These are phyloP conservation scores for Herminia tarsipennalis DNA, from an alignment of 2,888 invertebrate species.

Conservation along the genomic window DNA sequence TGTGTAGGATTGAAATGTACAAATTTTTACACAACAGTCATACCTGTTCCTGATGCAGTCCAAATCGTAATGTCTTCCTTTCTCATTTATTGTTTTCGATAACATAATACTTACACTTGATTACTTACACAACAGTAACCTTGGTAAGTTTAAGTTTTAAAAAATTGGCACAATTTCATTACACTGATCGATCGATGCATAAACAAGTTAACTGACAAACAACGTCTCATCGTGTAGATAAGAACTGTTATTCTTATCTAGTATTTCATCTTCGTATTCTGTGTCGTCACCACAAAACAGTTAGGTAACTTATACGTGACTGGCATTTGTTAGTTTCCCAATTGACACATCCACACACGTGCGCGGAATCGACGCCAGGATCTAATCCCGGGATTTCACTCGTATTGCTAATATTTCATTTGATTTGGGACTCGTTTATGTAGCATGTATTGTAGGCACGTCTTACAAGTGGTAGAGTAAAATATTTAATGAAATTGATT, in stretches of 20 bases:
- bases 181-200: too few relatives aligned
- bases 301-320: slow-evolving; percentile 78
- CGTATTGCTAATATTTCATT: slow-evolving; percentile 43
- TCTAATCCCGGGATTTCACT: slow-evolving; percentile 42
- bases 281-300: slow-evolving; percentile 64
- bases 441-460: not conserved
- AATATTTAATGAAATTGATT: slow-evolving; percentile 2
- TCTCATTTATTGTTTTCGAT: too few relatives aligned
- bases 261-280: slow-evolving; percentile 50
- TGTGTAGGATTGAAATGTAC: too few relatives aligned
- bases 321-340: slow-evolving; percentile 64
- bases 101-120: too few relatives aligned
- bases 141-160: too few relatives aligned
- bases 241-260: slow-evolving; percentile 49
- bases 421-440: slow-evolving; percentile 22
- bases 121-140: too few relatives aligned
- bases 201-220: too few relatives aligned
- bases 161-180: too few relatives aligned
- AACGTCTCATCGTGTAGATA: too few relatives aligned
- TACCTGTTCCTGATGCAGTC: too few relatives aligned
- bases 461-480: not conserved
- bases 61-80: too few relatives aligned
- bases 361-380: slow-evolving; percentile 60
- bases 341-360: slow-evolving; percentile 74
- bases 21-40: too few relatives aligned